Evolutionary conservation across 2,797 vertebrate species (phyloP), one percentile per base, ranked within the genome.

Genomic region (Siniperca obscura): DNA sequence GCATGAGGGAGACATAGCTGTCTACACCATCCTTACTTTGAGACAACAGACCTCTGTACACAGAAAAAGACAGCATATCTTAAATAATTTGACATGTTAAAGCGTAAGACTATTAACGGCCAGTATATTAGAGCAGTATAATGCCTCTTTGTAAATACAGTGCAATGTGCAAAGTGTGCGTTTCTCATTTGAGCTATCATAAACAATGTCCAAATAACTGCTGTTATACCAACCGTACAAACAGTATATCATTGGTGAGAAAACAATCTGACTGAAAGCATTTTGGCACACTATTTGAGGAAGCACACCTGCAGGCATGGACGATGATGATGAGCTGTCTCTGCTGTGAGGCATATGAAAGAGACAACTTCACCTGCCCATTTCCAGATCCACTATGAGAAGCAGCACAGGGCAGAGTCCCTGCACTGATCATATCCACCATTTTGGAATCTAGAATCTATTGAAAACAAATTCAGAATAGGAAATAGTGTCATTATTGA

Each of bases 1-100:
- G 96, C 90, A 95, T 90, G 82, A 98, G 91, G 3, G 97, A 98
- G 19, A 98, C 95, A 1, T 97, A 98, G 73, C 96, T 96, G 90
- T 98, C 98, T 0, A 96, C 94, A 2, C 92, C 92, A 3, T 98
- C 97, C 57, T 96, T 97, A 40, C 94, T 88, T 46, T 90, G 93
- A 7, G 96, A 91, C 65, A 87, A 76, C 78, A 98, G 95, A 80
- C 94, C 93, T 87, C 98, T 98, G 88, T 38, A 66, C 62, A 84
- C 21, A 83, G 40, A 84, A 13, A 70, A 3, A 76, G 4, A 64
- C 71, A 53, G 0, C 3, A 46, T 12, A 46, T 42, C 13, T 69
- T 30, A 16, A n/a, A 61, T 57, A 5, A 38, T 0, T 48, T 9
- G 4, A 19, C 5, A 42, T n/a, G 6, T 44, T 27, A 4, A 69